Evolutionary conservation across 2,888 invertebrate species (phyloP).

Genomic region (Gnatocerus cornutus): DNA sequence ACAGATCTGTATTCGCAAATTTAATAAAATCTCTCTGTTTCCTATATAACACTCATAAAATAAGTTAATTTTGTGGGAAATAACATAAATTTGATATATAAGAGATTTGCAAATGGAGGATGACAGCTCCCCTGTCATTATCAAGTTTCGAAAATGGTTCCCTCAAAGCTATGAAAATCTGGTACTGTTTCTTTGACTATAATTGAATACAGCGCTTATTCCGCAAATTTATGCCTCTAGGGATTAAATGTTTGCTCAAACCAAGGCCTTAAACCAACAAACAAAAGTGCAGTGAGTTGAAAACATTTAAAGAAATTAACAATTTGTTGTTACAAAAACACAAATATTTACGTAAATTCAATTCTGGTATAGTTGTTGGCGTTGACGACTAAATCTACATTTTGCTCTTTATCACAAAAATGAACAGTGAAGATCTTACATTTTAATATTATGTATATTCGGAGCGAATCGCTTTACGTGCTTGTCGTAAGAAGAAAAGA

Average conservation of each 20-base stretch:
- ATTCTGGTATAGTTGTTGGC: background rate
- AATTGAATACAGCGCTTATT: slow-evolving; percentile 36
- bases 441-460: background rate
- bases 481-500: background rate
- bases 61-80: slow-evolving; percentile 27
- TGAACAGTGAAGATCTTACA: background rate
- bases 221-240: slow-evolving; percentile 25
- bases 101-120: slow-evolving; percentile 13
- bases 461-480: background rate
- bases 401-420: background rate
- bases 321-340: background rate
- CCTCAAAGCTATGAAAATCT: slow-evolving; percentile 34
- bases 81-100: slow-evolving; percentile 17
- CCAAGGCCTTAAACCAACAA: slow-evolving; percentile 17
- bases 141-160: slow-evolving; percentile 32
- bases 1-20: slow-evolving; percentile 15
- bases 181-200: slow-evolving; percentile 39
- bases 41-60: slow-evolving; percentile 11
- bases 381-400: background rate
- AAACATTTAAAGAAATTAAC: slow-evolving; percentile 17
- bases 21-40: slow-evolving; percentile 11
- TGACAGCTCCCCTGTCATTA: slow-evolving; percentile 20
- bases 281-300: slow-evolving; percentile 17
- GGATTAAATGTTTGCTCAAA: slow-evolving; percentile 19
- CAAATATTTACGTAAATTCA: background rate